Evolutionary conservation across 2,797 vertebrate genomes (phyloP), one percentile per base, ranked within the genome.

Genomic region (Chiroxiphia lanceolata): DNA sequence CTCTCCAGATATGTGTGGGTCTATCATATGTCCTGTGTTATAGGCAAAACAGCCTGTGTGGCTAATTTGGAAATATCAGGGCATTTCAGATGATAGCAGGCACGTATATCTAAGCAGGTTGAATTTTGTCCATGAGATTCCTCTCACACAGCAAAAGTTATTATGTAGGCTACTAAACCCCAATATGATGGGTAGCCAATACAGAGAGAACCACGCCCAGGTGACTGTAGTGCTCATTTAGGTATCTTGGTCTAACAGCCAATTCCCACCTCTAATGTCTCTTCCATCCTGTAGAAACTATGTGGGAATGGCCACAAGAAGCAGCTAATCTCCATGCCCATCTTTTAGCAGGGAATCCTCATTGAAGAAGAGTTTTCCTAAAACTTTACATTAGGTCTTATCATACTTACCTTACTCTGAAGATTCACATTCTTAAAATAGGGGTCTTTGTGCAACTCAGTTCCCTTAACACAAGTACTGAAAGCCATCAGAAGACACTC

Each of bases 11-110:
- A n/a, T 3, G 3, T 21, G 6, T 47, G 29, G 2, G 11, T 36
- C 10, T 4, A 1, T 25, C 72, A n/a, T 1, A 1, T 3, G 1
- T 20, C 21, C 29, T 60, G 0, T 15, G 9, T 50, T 53, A 65
- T 1, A 87, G 13, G 6, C 23, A 70, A 70, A 80, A n/a, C 3
- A 51, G 6, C 4, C 64, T 33, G 11, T 33, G 40, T 33, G 3
- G 3, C 9, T 56, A 31, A 16, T 6, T 80, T 51, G n/a, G 9
- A n/a, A 59, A 25, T 31, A 36, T 4, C 9, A n/a, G 19, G 9
- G 3, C 31, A n/a, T 83, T 93, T 78, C 70, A 48, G 36, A 36
- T 40, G 15, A 40, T 40, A 79, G 17, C 15, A 65, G 59, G 23
- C 1, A 10, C 13, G 1, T 40, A 36, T 26, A 38, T 53, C 38